phyloP scores from a whole-genome alignment of 2,888 invertebrate species.

The Bombylius discolor region DNA sequence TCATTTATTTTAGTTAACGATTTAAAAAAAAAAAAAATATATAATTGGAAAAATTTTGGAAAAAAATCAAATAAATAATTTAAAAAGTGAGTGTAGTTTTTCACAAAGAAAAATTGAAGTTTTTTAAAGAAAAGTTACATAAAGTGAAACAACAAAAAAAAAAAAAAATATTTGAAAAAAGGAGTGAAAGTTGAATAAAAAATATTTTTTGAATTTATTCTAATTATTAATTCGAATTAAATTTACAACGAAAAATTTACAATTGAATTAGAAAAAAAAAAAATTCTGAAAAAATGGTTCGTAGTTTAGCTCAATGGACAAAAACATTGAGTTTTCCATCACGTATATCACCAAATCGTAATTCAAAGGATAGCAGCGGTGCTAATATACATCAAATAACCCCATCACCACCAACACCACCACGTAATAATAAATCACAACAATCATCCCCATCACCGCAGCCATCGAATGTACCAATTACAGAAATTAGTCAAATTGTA shows the following conservation, averaged over 20 bases:
- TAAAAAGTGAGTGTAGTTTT: too few relatives aligned
- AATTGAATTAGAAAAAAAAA: not conserved
- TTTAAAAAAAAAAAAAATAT: too few relatives aligned
- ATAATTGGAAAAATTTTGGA: too few relatives aligned
- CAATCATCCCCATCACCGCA: constrained; percentile 36
- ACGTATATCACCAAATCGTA: constrained; percentile 68
- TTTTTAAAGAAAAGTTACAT: too few relatives aligned
- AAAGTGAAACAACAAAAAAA: too few relatives aligned
- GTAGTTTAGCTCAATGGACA: constrained; percentile 80
- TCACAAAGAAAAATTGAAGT: too few relatives aligned
- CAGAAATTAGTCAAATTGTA: constrained; percentile 56
- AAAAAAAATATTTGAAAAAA: not conserved
- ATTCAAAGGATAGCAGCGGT: constrained; percentile 55
- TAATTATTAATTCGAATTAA: not conserved
- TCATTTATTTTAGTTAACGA: too few relatives aligned
- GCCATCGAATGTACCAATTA: constrained; percentile 44
- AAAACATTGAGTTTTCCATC: constrained; percentile 83
- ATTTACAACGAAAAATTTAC: too few relatives aligned
- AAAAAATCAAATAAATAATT: too few relatives aligned
- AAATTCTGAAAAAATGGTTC: constrained; percentile 51
- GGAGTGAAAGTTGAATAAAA: not conserved
- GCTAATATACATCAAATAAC: constrained; percentile 43
- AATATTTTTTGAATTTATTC: not conserved
- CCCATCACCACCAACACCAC: constrained; percentile 46
- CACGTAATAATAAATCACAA: constrained; percentile 44